Percentiles rank a stretch among this genome's conserved stretches.
These are phyloP conservation scores for Saguinus imperator DNA, from an alignment of 2,113 vertebrate genomes.

Conservation along the genomic window DNA sequence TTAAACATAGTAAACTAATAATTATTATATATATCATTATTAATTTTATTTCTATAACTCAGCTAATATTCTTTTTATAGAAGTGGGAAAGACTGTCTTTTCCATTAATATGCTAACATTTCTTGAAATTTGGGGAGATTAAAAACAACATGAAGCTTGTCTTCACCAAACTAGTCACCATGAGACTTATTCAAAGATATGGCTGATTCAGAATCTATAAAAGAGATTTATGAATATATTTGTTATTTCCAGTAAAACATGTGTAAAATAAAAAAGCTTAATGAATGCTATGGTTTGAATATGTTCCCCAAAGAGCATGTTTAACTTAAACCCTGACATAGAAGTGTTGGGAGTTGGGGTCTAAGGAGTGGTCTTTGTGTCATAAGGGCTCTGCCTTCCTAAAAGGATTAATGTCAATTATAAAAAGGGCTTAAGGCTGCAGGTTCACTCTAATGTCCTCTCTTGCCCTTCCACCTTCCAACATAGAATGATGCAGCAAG, in stretches of 20 bases:
- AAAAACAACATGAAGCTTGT: not conserved
- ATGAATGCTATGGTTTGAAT: not conserved
- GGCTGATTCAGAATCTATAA: slow-evolving; percentile 1
- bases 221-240: not conserved
- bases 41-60: not conserved
- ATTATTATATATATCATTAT: not conserved
- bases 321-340: not conserved
- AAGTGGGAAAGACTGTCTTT: not conserved
- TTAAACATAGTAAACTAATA: not conserved
- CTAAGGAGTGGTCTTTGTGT: no score
- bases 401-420: not conserved
- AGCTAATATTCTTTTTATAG: not conserved
- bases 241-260: not conserved
- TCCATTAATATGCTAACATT: not conserved
- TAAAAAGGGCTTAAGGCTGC: not conserved
- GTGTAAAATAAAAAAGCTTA: not conserved
- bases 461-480: no score
- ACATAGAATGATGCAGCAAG: not conserved
- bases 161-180: not conserved
- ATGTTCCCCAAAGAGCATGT: not conserved
- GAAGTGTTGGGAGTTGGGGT: not conserved
- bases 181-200: not conserved
- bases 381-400: not conserved
- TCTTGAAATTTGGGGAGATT: not conserved
- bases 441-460: not conserved